Evolutionary conservation across 2,797 vertebrate genomes (phyloP).

Genomic region (Pantherophis vulpinus): DNA sequence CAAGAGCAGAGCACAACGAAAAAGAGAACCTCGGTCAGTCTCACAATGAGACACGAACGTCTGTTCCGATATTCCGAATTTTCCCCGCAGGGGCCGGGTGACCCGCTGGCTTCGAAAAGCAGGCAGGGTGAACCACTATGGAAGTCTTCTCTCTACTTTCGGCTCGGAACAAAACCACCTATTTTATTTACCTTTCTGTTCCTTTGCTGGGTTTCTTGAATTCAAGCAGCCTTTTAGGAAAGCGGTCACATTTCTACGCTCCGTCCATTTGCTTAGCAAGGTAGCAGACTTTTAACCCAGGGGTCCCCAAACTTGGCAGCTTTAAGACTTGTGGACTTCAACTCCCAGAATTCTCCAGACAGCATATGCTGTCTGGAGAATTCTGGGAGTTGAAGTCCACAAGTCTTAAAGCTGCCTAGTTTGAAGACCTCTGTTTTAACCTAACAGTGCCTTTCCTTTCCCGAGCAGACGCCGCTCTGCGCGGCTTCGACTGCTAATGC

Average conservation of each 20-base stretch:
- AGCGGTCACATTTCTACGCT: background rate
- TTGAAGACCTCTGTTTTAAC: too few relatives aligned
- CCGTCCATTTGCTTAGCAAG: too few relatives aligned
- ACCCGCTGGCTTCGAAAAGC: background rate
- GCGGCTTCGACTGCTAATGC: too few relatives aligned
- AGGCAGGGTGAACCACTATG: accelerated
- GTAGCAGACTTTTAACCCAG: background rate
- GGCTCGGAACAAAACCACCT: accelerated
- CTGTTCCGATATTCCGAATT: background rate
- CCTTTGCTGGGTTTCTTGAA: background rate
- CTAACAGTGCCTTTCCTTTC: background rate
- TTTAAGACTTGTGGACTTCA: too few relatives aligned
- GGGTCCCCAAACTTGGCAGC: too few relatives aligned
- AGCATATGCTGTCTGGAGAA: too few relatives aligned
- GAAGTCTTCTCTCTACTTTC: accelerated
- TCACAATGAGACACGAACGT: background rate
- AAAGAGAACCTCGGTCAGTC: background rate
- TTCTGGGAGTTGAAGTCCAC: too few relatives aligned
- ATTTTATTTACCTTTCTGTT: background rate
- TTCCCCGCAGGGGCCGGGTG: background rate
- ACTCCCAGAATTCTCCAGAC: too few relatives aligned
- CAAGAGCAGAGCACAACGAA: accelerated
- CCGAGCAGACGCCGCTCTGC: too few relatives aligned
- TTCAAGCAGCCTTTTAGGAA: background rate
- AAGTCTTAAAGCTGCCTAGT: too few relatives aligned